Base-by-base conservation (phyloP, 2,888 invertebrate species). In the Watsonalla binaria region DNA sequence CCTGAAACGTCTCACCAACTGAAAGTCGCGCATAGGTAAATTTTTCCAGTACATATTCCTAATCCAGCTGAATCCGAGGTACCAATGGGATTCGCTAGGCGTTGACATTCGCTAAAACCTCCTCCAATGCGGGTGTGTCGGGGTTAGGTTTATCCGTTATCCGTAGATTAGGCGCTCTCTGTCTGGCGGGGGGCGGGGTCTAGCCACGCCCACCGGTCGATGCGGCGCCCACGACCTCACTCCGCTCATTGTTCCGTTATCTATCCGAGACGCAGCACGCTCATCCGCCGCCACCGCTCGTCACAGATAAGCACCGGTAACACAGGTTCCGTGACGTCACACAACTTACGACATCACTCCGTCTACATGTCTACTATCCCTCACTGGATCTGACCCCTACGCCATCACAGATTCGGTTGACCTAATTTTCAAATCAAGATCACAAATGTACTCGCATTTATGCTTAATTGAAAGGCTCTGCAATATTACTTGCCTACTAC, bases 101-200 rank as follows among this genome's bases (percentile, higher is more conserved):
- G 84, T 80, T 68, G 73, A 85, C 87, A 75, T 80, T 83, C 72
- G 76, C 76, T 74, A 79, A 78, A 80, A 74, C 86, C 82, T 82
- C 86, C 84, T 84, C 87, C 87, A 84, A 86, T 82, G 65, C 83
- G 77, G 80, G 79, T 75, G 78, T 78, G 74, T 66, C 68, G 67
- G 83, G 78, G 73, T 86, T 83, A 87, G 80, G 81, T 80, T 88
- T 83, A 90, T 90, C 90, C 90, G 82, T 86, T 90, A 90, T 88
- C 86, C 88, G 79, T 67, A 86, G 90, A 90, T 90, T 89, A 90
- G 86, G 71, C 78, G 83, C 70, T 82, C 82, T 82, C 82, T 79
- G 80, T 81, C 80, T 81, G 72, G 76, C 73, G 82, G 81, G 69
- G 75, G 90, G 90, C 86, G 87, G 86, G 83, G 85, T 78, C 80